Conservation (phyloP, 23 tunicate genomes). For the Halocynthia roretzi region DNA sequence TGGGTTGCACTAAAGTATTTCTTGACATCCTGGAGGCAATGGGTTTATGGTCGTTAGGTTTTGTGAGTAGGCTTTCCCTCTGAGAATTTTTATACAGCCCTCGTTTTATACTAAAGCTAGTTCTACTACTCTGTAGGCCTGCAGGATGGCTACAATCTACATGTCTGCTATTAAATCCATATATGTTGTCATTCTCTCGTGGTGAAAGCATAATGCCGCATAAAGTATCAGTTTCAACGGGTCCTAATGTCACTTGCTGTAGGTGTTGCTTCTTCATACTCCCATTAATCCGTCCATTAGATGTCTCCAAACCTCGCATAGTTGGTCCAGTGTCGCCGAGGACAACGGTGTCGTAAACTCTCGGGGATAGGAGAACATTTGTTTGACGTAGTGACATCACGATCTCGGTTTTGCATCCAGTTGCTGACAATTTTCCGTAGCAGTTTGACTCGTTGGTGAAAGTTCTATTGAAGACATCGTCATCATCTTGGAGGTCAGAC, state of each 20-base stretch:
- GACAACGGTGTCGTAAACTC: background rate
- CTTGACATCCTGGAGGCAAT: too few species aligned
- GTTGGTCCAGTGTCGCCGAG: background rate
- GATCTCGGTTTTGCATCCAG: background rate
- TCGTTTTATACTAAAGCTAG: too few species aligned
- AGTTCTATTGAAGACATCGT: too few species aligned
- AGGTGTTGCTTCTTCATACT: background rate
- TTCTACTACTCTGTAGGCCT: too few species aligned
- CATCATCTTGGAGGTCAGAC: too few species aligned
- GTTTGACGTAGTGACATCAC: slow-evolving; percentile 1
- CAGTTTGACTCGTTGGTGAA: too few species aligned
- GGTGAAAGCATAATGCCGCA: background rate
- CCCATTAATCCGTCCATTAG: background rate
- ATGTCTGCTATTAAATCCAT: background rate
- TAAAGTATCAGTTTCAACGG: background rate
- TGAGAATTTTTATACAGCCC: too few species aligned
- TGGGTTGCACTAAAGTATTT: too few species aligned
- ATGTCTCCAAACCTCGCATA: background rate
- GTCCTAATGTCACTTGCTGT: slow-evolving; percentile 7
- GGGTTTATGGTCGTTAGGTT: too few species aligned
- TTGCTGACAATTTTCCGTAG: too few species aligned
- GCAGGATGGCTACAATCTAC: too few species aligned
- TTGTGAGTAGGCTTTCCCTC: too few species aligned
- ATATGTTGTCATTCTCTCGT: background rate
- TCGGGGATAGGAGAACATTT: background rate